Conservation (phyloP, 2,888 invertebrate genomes). For the Eudemis profundana region DNA sequence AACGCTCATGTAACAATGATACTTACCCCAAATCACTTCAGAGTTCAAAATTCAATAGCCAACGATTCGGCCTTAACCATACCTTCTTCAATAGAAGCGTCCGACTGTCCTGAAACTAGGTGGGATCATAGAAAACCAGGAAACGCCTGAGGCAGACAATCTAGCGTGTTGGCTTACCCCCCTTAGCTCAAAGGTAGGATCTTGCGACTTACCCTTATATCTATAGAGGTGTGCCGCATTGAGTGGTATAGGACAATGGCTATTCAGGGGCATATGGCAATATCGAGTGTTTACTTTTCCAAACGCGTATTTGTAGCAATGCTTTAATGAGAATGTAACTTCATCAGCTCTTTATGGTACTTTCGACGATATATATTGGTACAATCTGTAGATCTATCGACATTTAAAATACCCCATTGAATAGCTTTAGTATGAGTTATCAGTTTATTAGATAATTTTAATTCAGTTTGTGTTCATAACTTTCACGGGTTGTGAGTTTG, state of each 20-base stretch:
- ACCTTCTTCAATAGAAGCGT: conserved; percentile 10
- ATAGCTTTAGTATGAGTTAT: too few species aligned
- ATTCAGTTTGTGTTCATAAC: too few species aligned
- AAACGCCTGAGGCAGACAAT: conserved; percentile 35
- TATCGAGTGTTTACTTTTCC: background rate
- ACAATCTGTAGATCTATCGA: too few species aligned
- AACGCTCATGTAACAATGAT: background rate
- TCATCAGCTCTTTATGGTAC: too few species aligned
- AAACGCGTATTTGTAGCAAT: too few species aligned
- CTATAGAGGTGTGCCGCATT: conserved; percentile 1
- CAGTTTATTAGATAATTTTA: too few species aligned
- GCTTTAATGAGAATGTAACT: too few species aligned
- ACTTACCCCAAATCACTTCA: conserved; percentile 1
- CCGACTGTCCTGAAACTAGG: conserved; percentile 29
- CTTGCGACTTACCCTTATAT: conserved; percentile 4
- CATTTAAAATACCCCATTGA: too few species aligned
- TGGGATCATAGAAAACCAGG: conserved; percentile 33
- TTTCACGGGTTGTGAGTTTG: too few species aligned
- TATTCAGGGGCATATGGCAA: background rate
- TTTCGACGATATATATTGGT: too few species aligned
- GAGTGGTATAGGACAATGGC: conserved; percentile 7
- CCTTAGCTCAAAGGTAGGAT: conserved; percentile 37
- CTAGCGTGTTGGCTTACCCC: conserved; percentile 40
- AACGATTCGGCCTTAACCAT: conserved; percentile 6
- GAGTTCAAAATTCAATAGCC: background rate